phyloP scores from a whole-genome alignment of 2,113 vertebrate species.

The Fukomys damarensis region DNA sequence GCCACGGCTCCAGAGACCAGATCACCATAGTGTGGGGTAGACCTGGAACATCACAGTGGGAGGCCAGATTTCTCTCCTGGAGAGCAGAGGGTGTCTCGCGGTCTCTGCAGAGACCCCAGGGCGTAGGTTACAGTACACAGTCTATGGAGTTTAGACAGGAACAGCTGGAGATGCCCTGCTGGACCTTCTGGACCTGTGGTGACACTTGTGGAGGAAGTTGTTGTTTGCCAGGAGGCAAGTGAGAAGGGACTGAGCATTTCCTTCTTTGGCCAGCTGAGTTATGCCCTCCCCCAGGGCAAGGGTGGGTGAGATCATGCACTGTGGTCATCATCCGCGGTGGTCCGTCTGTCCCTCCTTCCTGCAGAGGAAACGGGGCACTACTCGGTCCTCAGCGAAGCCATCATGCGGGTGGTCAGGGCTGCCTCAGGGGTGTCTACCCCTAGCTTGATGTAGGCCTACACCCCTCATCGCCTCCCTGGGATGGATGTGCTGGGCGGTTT shows the following conservation, averaged over 20 bases:
- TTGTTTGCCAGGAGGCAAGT: not conserved
- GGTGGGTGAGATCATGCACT: not conserved
- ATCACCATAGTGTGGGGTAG: not conserved
- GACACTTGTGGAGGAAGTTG: fast-evolving
- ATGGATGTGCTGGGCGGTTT: not conserved
- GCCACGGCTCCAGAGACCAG: not conserved
- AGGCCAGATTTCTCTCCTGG: not conserved
- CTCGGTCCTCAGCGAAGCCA: not conserved
- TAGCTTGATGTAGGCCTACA: no score
- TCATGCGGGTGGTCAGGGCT: not conserved
- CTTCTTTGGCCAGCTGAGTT: not conserved
- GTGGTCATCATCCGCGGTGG: not conserved
- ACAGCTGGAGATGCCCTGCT: not conserved
- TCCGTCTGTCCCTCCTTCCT: fast-evolving
- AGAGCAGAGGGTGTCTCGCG: not conserved
- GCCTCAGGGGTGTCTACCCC: not conserved
- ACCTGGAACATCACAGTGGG: no score
- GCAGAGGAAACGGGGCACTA: fast-evolving
- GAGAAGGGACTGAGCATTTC: not conserved
- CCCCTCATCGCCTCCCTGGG: not conserved
- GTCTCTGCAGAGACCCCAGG: not conserved
- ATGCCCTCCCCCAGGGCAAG: fast-evolving
- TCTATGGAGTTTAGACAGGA: not conserved
- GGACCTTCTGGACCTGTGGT: not conserved
- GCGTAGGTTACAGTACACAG: not conserved